phyloP scores from a whole-genome alignment of 2,113 vertebrate genomes.

The Cyanoderma ruficeps region DNA sequence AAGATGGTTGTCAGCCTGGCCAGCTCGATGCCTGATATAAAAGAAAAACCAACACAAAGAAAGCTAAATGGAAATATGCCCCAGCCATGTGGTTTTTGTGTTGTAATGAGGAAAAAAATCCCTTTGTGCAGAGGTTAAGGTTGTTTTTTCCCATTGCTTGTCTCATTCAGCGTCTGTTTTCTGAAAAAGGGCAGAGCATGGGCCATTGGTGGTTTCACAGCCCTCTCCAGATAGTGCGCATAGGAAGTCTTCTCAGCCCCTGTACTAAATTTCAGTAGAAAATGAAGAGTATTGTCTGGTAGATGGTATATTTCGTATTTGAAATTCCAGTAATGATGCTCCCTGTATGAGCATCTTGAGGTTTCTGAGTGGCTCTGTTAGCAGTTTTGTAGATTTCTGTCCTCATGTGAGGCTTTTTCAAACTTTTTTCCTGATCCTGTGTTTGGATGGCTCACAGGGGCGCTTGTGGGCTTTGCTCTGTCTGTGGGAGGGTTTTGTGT shows the following conservation, averaged over 20 bases:
- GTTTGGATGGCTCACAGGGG: rapidly evolving
- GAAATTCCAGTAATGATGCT: not conserved
- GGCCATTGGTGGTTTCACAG: not conserved
- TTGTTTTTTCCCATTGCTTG: not conserved
- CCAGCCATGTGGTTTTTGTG: not conserved
- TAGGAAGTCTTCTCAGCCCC: not conserved
- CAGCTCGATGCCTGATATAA: not conserved
- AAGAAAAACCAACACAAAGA: not conserved
- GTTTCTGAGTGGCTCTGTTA: not conserved
- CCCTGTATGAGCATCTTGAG: not conserved
- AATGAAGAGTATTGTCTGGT: not conserved
- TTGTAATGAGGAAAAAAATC: not conserved
- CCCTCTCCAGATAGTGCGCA: not conserved
- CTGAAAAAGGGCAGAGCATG: not conserved
- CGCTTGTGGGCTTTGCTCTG: rapidly evolving
- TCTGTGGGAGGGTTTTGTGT: rapidly evolving
- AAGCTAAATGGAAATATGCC: not conserved
- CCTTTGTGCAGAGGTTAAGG: not conserved
- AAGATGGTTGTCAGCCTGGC: not conserved
- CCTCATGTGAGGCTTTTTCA: not conserved
- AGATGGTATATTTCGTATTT: not conserved
- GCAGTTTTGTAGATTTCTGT: not conserved
- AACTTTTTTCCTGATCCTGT: not conserved
- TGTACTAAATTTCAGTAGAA: not conserved
- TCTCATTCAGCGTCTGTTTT: not conserved